phyloP scores from a whole-genome alignment of 2,113 vertebrate species.

The Pterocles gutturalis region DNA sequence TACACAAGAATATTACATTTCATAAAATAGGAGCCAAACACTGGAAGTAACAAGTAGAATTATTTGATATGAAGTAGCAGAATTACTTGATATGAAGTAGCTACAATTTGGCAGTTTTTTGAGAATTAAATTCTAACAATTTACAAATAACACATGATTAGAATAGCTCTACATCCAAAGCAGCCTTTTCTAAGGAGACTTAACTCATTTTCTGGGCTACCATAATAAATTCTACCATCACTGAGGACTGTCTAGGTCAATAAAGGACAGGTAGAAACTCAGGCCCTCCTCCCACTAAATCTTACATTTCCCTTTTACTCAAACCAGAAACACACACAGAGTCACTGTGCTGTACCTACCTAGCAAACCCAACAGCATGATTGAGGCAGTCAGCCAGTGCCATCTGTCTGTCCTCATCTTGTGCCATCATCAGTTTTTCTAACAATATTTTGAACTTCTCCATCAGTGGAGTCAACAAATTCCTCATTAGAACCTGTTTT shows the following conservation, averaged over 20 bases:
- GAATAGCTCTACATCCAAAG: background rate
- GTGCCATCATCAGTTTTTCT: slow-evolving; percentile 87
- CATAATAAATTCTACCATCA: background rate
- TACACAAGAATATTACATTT: background rate
- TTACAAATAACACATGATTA: background rate
- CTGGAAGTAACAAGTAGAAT: background rate
- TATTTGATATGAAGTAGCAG: background rate
- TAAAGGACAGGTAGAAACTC: background rate
- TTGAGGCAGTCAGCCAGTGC: slow-evolving; percentile 92
- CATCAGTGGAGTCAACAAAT: slow-evolving; percentile 91
- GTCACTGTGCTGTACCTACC: slow-evolving; percentile 75
- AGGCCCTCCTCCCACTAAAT: background rate
- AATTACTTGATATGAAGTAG: background rate
- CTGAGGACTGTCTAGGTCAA: background rate
- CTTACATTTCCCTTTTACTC: background rate
- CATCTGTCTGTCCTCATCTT: slow-evolving; percentile 89
- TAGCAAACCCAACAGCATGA: slow-evolving; percentile 96
- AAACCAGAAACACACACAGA: background rate
- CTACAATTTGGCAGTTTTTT: background rate
- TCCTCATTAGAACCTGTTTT: slow-evolving; percentile 93
- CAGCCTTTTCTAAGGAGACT: background rate
- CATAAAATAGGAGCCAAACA: background rate
- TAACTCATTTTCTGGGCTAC: background rate
- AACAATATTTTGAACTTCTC: slow-evolving; percentile 93
- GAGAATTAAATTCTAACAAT: background rate